Conservation (phyloP, 2,888 invertebrate genomes). For the Kuschelorhynchus macadamiae region DNA sequence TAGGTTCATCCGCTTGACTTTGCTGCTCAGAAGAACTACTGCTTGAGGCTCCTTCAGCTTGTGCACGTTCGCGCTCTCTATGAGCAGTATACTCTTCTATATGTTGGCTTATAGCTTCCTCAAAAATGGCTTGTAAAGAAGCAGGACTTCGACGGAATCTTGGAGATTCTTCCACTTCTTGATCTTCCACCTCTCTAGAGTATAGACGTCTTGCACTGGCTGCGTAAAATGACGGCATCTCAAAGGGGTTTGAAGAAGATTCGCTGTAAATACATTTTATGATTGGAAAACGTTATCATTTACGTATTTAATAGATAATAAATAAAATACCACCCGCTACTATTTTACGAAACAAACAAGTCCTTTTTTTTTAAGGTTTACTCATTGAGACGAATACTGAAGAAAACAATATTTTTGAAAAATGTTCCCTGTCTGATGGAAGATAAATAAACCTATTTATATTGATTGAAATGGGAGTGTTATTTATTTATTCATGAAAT, state of each 20-base stretch:
- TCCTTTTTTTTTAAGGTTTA: no score
- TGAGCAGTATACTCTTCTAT: slow-evolving; percentile 23
- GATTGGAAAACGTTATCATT: neutral
- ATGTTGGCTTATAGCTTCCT: slow-evolving; percentile 52
- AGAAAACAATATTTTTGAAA: no score
- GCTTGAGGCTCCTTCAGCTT: slow-evolving; percentile 31
- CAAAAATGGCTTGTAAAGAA: slow-evolving; percentile 54
- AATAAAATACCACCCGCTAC: no score
- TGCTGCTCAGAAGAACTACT: slow-evolving; percentile 32
- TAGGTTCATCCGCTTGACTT: slow-evolving; percentile 24
- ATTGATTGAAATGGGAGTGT: no score
- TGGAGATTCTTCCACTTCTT: slow-evolving; percentile 11
- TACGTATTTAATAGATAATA: no score
- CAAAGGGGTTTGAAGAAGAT: slow-evolving; percentile 54
- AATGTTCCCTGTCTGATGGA: no score
- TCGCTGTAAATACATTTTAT: slow-evolving; percentile 37
- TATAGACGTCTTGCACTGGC: slow-evolving; percentile 24
- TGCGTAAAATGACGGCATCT: slow-evolving; percentile 32
- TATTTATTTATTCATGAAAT: no score
- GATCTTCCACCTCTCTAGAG: slow-evolving; percentile 34
- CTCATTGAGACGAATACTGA: no score
- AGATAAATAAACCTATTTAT: no score
- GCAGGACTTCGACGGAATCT: slow-evolving; percentile 20
- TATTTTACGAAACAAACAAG: no score
- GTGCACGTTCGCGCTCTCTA: slow-evolving; percentile 19